Evolutionary conservation across 1,140 invertebrate genomes (phyloP).

Genomic region (Philopotamus ludificatus): DNA sequence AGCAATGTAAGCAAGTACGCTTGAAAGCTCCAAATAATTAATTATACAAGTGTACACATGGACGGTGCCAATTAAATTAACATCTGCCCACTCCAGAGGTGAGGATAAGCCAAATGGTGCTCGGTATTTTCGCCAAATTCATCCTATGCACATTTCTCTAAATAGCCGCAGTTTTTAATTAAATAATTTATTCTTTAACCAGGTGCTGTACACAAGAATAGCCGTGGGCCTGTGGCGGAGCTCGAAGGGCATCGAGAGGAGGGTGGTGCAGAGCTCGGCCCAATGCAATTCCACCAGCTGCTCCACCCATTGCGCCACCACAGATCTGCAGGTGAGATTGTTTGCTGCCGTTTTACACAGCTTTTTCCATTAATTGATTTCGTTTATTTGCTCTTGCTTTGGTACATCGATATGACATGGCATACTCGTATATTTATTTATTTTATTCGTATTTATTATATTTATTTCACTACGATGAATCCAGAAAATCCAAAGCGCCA

Average conservation of each 20-base stretch:
- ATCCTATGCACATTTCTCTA: too few relatives aligned
- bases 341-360: not conserved
- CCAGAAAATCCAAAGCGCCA: too few relatives aligned
- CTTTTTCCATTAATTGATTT: not conserved
- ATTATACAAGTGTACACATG: too few relatives aligned
- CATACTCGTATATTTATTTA: not conserved
- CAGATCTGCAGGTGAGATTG: conserved; percentile 29
- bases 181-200: too few relatives aligned
- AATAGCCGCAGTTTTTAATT: too few relatives aligned
- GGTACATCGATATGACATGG: not conserved
- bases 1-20: too few relatives aligned
- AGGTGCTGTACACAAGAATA: conserved; percentile 71
- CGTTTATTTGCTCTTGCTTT: not conserved
- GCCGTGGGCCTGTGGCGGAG: conserved; percentile 72
- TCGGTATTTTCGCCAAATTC: too few relatives aligned
- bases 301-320: conserved; percentile 39
- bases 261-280: conserved; percentile 41
- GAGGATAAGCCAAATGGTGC: too few relatives aligned
- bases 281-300: conserved; percentile 49
- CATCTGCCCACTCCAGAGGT: too few relatives aligned
- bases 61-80: too few relatives aligned
- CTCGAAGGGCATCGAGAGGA: conserved; percentile 57
- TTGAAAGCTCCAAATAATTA: too few relatives aligned
- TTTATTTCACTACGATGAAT: not conserved
- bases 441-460: not conserved